phyloP scores from a whole-genome alignment of 1,140 invertebrate species.

The Vanessa tameamea region DNA sequence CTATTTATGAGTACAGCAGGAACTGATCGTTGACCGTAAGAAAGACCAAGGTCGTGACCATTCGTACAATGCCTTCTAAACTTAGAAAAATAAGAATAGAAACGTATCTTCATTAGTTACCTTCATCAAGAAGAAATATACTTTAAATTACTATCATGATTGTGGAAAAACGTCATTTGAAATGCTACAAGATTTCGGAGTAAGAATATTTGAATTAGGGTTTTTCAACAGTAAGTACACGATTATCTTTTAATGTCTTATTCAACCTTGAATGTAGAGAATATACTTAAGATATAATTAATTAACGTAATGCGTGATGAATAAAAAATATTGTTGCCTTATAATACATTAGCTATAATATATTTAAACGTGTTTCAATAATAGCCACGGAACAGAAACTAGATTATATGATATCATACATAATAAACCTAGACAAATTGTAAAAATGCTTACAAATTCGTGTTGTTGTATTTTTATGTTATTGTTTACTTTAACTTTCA shows the following conservation, averaged over 20 bases:
- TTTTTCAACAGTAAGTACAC: too few relatives aligned
- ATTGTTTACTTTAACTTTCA: too few relatives aligned
- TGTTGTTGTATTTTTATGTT: too few relatives aligned
- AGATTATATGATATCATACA: not conserved
- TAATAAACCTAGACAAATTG: too few relatives aligned
- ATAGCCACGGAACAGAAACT: not conserved
- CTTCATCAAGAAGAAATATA: not conserved
- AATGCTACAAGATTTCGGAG: not conserved
- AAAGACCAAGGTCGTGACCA: constrained; percentile 65
- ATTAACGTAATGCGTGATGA: not conserved
- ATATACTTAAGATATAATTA: too few relatives aligned
- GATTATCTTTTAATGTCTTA: too few relatives aligned
- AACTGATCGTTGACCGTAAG: constrained; percentile 63
- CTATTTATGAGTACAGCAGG: constrained; percentile 37
- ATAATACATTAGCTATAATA: not conserved
- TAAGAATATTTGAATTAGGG: too few relatives aligned
- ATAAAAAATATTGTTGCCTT: not conserved
- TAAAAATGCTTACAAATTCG: too few relatives aligned
- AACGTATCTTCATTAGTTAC: constrained; percentile 2
- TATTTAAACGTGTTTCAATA: not conserved
- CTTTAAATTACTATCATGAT: not conserved
- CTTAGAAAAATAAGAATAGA: constrained; percentile 29
- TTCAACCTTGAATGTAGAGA: too few relatives aligned
- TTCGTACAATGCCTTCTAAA: constrained; percentile 64
- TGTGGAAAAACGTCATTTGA: not conserved